Evolutionary conservation across 2,113 vertebrate species (phyloP), one percentile per base, ranked within the genome.

Genomic region (Meriones unguiculatus): DNA sequence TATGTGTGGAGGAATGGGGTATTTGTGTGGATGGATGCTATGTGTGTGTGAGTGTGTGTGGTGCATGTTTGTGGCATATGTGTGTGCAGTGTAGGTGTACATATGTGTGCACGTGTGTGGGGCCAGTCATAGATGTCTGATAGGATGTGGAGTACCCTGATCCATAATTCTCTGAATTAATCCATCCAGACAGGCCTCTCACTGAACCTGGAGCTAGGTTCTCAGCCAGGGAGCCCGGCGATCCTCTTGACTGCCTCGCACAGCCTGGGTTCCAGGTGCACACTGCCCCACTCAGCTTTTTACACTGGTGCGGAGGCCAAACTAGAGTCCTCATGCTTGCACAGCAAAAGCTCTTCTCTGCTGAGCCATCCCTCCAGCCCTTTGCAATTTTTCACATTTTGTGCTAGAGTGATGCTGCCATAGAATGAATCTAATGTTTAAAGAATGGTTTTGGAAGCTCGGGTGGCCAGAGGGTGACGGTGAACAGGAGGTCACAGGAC

Each of bases 371-470:
- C 76, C 25, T 78, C 28, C 28, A 50, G 84, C 84, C 41, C 38
- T 54, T 35, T 35, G 65, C 52, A 72, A 46, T 54, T 70, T 57
- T 84, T 65, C 87, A 72, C 89, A 69, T 28, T 57, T 89, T 28
- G n/a, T 24, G 50, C 57, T 76, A 46, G 0, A 0, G 46, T 14
- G 65, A n/a, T 52, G 35, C 77, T 30, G 2, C 18, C 65, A 30
- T 69, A 14, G 28, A 25, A 20, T 9, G 41, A 54, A 41, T 41
- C 17, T 46, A 7, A 59, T 52, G 3, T 92, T 77, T 22, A 1
- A 6, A 69, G 41, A 24, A 20, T 0, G 17, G 54, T 22, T 24
- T 18, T 7, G 59, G 20, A 38, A 38, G 46, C n/a, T 3, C 0
- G 28, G 41, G 18, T 20, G 64, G 50, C 14, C 3, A 38, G n/a